These are phyloP conservation scores for Protosalanx chinensis DNA, from an alignment of 2,797 vertebrate species.

Conservation along the genomic window DNA sequence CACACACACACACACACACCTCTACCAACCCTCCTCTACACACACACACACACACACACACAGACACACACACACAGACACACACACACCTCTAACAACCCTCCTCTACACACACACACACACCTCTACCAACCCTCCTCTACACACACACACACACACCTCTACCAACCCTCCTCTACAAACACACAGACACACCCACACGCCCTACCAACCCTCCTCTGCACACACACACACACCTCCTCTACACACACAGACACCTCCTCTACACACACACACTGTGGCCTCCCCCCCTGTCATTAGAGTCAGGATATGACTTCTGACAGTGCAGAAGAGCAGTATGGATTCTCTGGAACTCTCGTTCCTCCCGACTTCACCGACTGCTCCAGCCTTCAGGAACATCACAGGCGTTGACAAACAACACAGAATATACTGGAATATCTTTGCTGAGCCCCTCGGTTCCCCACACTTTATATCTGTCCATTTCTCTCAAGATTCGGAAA, in stretches of 20 bases:
- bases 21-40: no score
- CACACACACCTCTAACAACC: constrained; percentile 11
- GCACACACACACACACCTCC: constrained; percentile 15
- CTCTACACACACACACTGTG: constrained; percentile 43
- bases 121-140: no score
- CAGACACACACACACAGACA: background rate
- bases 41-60: no score
- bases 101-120: no score
- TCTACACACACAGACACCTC: background rate
- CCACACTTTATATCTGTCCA: background rate
- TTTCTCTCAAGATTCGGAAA: background rate
- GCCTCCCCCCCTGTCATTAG: constrained; percentile 53
- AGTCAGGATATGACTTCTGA: constrained; percentile 43
- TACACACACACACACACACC: no score
- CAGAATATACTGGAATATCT: background rate
- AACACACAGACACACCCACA: constrained; percentile 4
- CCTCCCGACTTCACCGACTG: background rate
- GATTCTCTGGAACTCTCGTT: constrained; percentile 34
- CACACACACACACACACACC: no score
- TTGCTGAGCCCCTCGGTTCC: background rate
- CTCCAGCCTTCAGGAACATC: background rate
- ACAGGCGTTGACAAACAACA: background rate
- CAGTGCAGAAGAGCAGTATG: constrained; percentile 43
- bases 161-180: background rate
- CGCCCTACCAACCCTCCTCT: no score